Evolutionary conservation across 2,888 invertebrate genomes (phyloP), one percentile per base, ranked within the genome.

Genomic region (Lasioglossum oenotherae): DNA sequence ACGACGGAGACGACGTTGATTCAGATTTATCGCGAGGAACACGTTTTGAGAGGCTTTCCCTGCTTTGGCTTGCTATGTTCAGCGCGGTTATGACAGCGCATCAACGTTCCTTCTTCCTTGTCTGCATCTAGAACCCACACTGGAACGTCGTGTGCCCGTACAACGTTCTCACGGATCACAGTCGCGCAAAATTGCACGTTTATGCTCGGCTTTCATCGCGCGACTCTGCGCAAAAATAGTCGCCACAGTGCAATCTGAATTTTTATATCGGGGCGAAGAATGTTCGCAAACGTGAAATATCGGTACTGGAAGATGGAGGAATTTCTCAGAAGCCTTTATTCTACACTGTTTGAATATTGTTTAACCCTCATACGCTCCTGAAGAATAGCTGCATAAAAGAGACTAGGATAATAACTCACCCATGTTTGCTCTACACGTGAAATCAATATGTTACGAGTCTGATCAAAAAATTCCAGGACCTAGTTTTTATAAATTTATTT

Each of bases 21-120:
- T 35, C 69, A 8, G 23, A 69, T 69, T 38, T 19, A 69, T 69
- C 38, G 69, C 38, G 69, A 23, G 35, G 10, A 69, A 64, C 31
- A 31, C 64, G 64, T 16, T 64, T 31, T 31, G 35, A 67, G 67
- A 35, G 67, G 67, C 35, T 67, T 67, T 31, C 35, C 67, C 64
- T 60, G 35, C 67, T 41, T 27, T 19, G n/a, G 60, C 57, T 23
- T n/a, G 60, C 60, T 23, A 23, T 38, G 38, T 76, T 64, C 67
- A 23, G 60, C 35, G 71, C 41, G 67, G 67, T 67, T 67, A 19
- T 16, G 35, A 67, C 67, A 67, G 67, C 67, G 67, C 67, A 35
- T 67, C 67, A 67, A 67, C 74, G 44, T 12, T 31, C 74, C 46
- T 49, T 46, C 67, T 64, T 31, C 60, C 67, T 23, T 35, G 35